Conservation (phyloP, 2,113 vertebrate species). For the Circaetus gallicus region DNA sequence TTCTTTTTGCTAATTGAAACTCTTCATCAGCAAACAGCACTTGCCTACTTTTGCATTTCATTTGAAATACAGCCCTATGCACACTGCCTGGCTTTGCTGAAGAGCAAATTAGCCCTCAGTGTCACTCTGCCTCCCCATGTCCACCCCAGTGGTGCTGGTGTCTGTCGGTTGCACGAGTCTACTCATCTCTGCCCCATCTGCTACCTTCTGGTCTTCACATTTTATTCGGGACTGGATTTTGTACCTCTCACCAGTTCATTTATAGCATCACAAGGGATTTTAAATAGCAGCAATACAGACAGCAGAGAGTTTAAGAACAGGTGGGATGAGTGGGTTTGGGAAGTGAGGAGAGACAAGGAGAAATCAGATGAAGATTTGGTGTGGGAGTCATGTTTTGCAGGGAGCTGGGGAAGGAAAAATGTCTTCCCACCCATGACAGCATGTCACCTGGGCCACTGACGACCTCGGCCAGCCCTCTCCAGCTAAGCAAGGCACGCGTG, state of each 20-base stretch:
- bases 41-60: not conserved
- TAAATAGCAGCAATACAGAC: not conserved
- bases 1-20: not conserved
- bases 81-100: not conserved
- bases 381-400: not conserved
- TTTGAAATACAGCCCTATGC: not conserved
- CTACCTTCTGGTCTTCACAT: not conserved
- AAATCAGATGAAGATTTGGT: not conserved
- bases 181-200: not conserved
- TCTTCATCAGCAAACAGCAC: not conserved
- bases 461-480: rapidly evolving
- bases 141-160: rapidly evolving
- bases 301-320: not conserved
- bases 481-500: not conserved
- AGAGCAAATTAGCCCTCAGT: not conserved
- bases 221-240: not conserved
- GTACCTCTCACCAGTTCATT: not conserved
- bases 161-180: rapidly evolving
- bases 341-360: not conserved
- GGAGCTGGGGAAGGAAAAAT: not conserved
- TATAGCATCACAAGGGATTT: not conserved
- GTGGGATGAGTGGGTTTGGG: not conserved
- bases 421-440: rapidly evolving
- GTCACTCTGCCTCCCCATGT: not conserved
- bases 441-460: not conserved